These are phyloP conservation scores for Sylvicola fuscatus DNA, from an alignment of 2,888 invertebrate species.

Conservation along the genomic window DNA sequence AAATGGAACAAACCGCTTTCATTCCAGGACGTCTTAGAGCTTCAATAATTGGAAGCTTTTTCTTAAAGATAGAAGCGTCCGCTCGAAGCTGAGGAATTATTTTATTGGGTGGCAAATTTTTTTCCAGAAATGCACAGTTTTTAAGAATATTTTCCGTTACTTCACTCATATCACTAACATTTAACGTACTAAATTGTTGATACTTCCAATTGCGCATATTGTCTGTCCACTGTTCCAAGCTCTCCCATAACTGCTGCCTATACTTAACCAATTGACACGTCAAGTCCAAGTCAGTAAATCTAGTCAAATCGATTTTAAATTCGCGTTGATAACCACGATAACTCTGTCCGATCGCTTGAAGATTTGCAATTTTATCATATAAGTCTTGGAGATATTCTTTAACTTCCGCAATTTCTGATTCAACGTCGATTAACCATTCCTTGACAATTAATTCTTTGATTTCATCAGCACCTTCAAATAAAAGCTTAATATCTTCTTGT, in stretches of 20 bases:
- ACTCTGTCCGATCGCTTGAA: conserved; percentile 46
- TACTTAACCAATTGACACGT: conserved; percentile 60
- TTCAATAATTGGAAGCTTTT: conserved; percentile 59
- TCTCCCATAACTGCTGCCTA: conserved; percentile 61
- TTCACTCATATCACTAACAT: conserved; percentile 50
- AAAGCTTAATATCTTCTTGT: conserved; percentile 52
- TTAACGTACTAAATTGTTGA: conserved; percentile 26
- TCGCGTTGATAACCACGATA: conserved; percentile 66
- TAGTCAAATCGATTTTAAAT: conserved; percentile 69
- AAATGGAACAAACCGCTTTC: conserved; percentile 27
- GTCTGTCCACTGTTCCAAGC: conserved; percentile 52
- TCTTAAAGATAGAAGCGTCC: conserved; percentile 57
- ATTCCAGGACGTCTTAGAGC: conserved; percentile 63
- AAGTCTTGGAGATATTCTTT: conserved; percentile 40
- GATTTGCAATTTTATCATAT: conserved; percentile 36
- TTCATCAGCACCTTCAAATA: conserved; percentile 50
- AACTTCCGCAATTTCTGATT: conserved; percentile 46
- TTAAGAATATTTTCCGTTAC: conserved; percentile 44
- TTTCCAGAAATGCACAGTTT: conserved; percentile 58
- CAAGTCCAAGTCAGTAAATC: conserved; percentile 62
- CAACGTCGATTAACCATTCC: conserved; percentile 22
- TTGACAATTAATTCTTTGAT: conserved; percentile 46
- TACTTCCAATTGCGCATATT: conserved; percentile 42
- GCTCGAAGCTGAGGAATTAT: conserved; percentile 57
- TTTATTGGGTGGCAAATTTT: conserved; percentile 61